Percentiles rank a stretch among this genome's conserved stretches.
Conservation (phyloP, 2,113 vertebrate species). For the Nannobrachium achirus region DNA sequence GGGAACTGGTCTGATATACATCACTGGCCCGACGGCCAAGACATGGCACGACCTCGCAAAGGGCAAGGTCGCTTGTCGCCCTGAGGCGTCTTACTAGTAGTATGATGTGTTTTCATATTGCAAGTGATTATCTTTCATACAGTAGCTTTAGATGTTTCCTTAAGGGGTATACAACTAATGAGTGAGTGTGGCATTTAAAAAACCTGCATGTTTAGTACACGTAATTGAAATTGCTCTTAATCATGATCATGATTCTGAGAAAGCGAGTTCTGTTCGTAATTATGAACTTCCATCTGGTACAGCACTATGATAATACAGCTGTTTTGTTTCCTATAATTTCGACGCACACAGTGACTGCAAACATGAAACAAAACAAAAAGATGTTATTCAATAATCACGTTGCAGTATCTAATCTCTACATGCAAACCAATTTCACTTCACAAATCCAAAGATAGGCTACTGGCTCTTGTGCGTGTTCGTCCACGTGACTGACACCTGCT, state of each 20-base stretch:
- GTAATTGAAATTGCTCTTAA: background rate
- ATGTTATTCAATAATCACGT: no score
- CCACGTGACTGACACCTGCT: slow-evolving; percentile 33
- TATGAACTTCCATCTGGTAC: slow-evolving; percentile 21
- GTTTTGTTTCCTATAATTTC: no score
- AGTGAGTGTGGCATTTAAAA: background rate
- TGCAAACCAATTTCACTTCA: slow-evolving; percentile 7
- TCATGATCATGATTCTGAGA: background rate
- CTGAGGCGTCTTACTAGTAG: background rate
- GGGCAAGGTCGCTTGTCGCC: no score
- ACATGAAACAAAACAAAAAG: background rate
- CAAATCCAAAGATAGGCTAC: slow-evolving; percentile 10
- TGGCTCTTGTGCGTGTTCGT: slow-evolving; percentile 16
- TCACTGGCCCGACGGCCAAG: no score
- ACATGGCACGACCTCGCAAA: no score
- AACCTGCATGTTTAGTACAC: background rate
- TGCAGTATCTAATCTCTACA: background rate
- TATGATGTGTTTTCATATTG: background rate
- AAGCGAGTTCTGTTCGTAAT: background rate
- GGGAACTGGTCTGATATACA: no score
- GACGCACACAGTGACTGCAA: no score
- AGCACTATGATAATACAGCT: background rate
- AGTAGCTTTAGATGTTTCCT: background rate
- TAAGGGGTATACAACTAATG: background rate
- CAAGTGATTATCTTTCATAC: background rate